Conservation (phyloP, 2,113 vertebrate species). For the Hypomesus transpacificus region DNA sequence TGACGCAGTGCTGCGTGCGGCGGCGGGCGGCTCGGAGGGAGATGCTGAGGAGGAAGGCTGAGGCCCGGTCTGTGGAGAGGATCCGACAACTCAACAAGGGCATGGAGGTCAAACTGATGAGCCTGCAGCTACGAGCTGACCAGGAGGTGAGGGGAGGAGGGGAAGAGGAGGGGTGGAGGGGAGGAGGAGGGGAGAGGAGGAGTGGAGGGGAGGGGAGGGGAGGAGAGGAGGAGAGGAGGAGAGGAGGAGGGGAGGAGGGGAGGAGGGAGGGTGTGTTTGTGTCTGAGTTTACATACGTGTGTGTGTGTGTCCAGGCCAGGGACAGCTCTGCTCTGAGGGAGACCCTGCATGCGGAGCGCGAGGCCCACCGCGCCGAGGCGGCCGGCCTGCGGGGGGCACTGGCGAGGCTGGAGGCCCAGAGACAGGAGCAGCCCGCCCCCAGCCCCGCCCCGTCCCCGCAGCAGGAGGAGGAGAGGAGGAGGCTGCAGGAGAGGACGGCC, state of each 20-base stretch:
- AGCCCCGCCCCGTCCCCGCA: constrained; percentile 24
- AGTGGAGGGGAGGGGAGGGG: constrained; percentile 51
- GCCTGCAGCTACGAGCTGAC: constrained; percentile 72
- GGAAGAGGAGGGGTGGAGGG: neutral
- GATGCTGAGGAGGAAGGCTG: constrained; percentile 60
- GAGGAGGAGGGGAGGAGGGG: neutral
- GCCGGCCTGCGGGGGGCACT: constrained; percentile 49
- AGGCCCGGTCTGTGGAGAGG: constrained; percentile 67
- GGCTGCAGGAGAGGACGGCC: constrained; percentile 42
- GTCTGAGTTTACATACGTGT: constrained; percentile 1
- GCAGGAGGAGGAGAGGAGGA: constrained; percentile 56
- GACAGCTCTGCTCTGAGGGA: constrained; percentile 63
- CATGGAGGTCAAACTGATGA: constrained; percentile 77
- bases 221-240: constrained; percentile 51
- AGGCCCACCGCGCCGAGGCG: constrained; percentile 55
- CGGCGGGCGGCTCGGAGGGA: constrained; percentile 60
- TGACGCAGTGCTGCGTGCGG: constrained; percentile 73
- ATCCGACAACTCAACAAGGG: constrained; percentile 74
- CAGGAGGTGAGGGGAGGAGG: constrained; percentile 55
- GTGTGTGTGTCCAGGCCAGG: constrained; percentile 55
- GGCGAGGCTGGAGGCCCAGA: constrained; percentile 53
- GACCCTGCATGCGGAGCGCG: constrained; percentile 52
- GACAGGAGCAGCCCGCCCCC: constrained; percentile 25
- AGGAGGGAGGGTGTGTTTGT: neutral
- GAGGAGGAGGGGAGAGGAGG: neutral